Evolutionary conservation across 2,888 invertebrate genomes (phyloP), one percentile per base, ranked within the genome.

Genomic region (Drosophila fungiperda): DNA sequence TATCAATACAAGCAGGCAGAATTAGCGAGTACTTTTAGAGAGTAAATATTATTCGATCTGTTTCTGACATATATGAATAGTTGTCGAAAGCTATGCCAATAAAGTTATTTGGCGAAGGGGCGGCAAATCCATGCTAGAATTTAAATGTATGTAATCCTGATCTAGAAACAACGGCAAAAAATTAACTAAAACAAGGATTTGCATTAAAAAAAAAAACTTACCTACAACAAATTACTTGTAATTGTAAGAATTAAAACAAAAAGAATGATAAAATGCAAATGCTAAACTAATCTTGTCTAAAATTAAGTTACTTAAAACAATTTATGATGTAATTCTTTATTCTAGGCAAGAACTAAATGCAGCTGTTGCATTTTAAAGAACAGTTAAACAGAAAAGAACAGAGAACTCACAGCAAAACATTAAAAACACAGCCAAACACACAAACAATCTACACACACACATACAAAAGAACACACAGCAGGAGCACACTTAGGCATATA

Each of bases 291-390:
- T 50, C 33, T 74, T 64, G 68, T 71, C 71, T 59, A 65, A 71
- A 68, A 74, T 52, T 61, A 64, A 63, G 50, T 57, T 68, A 76
- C 35, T 53, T 80, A 69, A 54, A 54, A 26, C 45, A 78, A 62
- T 66, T 36, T 42, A 61, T 49, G 62, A 38, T 78, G 54, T 63
- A 76, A 78, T 76, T 79, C 66, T 73, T 62, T 69, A 73, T 73
- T 67, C 63, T 70, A 77, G 70, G 77, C 67, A 48, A 66, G 54
- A 59, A 67, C 45, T 57, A 69, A 72, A 74, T 80, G 73, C 70
- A 73, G 49, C 63, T 52, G 45, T 69, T 80, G 81, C 78, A 81
- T 85, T 84, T 83, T 64, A 57, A 65, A 40, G 32, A 80, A 66
- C 53, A 66, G 50, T 57, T 70, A 65, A 65, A 60, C 23, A 68